Evolutionary conservation across 2,797 vertebrate species (phyloP).

Genomic region (Tenualosa ilisha): DNA sequence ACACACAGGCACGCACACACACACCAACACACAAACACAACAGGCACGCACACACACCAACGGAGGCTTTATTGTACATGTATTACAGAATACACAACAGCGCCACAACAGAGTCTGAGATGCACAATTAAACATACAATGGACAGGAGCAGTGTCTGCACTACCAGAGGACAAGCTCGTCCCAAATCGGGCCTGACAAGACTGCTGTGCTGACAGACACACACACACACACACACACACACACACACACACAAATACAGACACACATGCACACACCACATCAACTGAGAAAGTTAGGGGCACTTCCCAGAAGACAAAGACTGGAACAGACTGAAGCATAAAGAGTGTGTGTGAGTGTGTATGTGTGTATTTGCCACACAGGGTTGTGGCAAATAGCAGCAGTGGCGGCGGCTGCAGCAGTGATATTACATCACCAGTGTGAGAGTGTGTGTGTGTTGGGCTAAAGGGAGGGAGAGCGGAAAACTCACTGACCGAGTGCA

Average conservation of each 20-base stretch:
- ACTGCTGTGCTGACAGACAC: too few relatives aligned
- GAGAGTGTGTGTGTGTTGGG: not conserved
- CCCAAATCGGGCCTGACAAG: not conserved
- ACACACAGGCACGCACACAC: too few relatives aligned
- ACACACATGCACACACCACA: not conserved
- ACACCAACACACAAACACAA: too few relatives aligned
- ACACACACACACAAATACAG: not conserved
- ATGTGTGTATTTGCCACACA: not conserved
- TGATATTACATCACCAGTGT: not conserved
- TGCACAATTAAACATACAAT: not conserved
- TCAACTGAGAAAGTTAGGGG: not conserved
- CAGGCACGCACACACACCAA: too few relatives aligned
- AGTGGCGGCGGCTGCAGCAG: not conserved
- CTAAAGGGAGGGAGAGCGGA: not conserved
- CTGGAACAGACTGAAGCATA: constrained; percentile 2
- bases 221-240: not conserved
- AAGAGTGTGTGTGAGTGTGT: too few relatives aligned
- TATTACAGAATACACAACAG: too few relatives aligned
- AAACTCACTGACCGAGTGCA: not conserved
- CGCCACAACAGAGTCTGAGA: too few relatives aligned
- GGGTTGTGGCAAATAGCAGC: too few relatives aligned
- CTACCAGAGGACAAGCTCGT: not conserved
- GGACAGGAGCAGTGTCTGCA: not conserved
- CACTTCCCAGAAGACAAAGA: not conserved
- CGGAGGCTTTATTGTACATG: too few relatives aligned